Conservation (phyloP, 2,888 invertebrate species). For the Mythimna loreyi region DNA sequence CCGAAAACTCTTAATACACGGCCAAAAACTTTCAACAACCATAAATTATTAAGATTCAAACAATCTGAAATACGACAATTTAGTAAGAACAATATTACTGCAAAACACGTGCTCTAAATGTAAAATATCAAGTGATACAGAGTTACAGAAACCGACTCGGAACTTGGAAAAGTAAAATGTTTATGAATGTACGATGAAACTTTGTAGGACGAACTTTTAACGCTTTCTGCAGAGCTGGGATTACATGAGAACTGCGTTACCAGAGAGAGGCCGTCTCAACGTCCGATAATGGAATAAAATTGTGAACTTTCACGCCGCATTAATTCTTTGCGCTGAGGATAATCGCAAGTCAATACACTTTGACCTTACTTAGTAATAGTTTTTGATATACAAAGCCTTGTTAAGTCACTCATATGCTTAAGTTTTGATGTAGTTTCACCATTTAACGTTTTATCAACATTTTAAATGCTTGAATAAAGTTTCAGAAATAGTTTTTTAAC, state of each 20-base stretch:
- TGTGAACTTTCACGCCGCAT: slow-evolving; percentile 76
- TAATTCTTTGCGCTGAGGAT: slow-evolving; percentile 69
- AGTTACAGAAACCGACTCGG: slow-evolving; percentile 69
- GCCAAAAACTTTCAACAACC: slow-evolving; percentile 40
- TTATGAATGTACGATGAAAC: slow-evolving; percentile 86
- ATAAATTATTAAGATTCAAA: slow-evolving; percentile 58
- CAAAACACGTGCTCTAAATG: slow-evolving; percentile 71
- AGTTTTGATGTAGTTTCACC: slow-evolving; percentile 27
- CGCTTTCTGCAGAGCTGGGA: slow-evolving; percentile 79
- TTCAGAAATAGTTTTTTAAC: not conserved
- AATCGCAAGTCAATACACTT: slow-evolving; percentile 60
- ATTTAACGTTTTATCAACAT: slow-evolving; percentile 11
- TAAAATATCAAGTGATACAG: slow-evolving; percentile 77
- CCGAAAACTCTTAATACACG: slow-evolving; percentile 54
- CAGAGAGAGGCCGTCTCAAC: slow-evolving; percentile 75
- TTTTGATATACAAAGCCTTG: slow-evolving; percentile 22
- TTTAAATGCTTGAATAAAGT: slow-evolving; percentile 17
- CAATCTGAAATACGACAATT: slow-evolving; percentile 42
- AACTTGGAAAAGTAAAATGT: slow-evolving; percentile 83
- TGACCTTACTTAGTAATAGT: slow-evolving; percentile 46
- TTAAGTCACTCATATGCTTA: slow-evolving; percentile 13
- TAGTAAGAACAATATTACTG: slow-evolving; percentile 54
- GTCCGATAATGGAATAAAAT: slow-evolving; percentile 83
- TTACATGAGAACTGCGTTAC: slow-evolving; percentile 88
- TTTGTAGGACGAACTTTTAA: slow-evolving; percentile 79